These are phyloP conservation scores for Pseudochirops corinnae DNA, from an alignment of 2,797 vertebrate species.

Conservation along the genomic window DNA sequence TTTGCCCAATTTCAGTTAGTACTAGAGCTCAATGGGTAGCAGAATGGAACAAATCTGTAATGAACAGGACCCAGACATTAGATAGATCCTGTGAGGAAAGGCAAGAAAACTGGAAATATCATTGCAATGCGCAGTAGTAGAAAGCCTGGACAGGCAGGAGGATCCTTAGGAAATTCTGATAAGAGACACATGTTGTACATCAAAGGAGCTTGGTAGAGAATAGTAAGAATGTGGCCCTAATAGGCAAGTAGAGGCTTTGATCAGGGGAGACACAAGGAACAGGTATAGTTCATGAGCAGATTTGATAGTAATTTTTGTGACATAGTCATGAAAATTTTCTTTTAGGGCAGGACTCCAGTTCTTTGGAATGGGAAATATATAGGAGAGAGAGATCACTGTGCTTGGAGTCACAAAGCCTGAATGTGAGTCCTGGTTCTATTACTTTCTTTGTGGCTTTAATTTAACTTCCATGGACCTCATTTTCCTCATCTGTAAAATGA, in stretches of 20 bases:
- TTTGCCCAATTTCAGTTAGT: neutral
- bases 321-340: neutral
- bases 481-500: neutral
- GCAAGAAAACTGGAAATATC: neutral
- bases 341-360: neutral
- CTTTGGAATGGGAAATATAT: neutral
- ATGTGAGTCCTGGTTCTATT: neutral
- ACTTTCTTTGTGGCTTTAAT: neutral
- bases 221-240: neutral
- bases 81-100: neutral
- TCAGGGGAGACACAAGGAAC: neutral
- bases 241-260: neutral
- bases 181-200: neutral
- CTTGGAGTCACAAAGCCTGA: neutral
- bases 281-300: neutral
- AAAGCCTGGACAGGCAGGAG: neutral
- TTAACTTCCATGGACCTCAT: neutral
- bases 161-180: neutral
- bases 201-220: neutral
- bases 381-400: neutral
- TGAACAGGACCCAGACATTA: neutral
- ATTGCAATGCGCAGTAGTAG: neutral
- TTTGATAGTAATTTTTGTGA: neutral
- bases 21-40: neutral
- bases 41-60: neutral